Evolutionary conservation across 2,113 vertebrate genomes (phyloP), one percentile per base, ranked within the genome.

Genomic region (Bagarius yarrelli): DNA sequence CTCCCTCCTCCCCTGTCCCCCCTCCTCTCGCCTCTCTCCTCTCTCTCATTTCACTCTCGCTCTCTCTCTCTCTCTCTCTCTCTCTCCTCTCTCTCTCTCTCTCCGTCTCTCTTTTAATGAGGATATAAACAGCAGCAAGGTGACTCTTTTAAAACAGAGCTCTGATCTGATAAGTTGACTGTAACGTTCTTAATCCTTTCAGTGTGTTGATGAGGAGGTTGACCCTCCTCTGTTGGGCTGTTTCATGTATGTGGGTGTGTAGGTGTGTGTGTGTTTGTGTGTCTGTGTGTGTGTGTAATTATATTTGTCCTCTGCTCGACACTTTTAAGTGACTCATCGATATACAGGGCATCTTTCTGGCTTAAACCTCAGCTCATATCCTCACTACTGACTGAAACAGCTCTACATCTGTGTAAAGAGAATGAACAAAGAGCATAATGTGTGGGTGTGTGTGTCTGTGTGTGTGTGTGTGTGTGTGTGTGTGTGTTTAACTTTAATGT

Each of bases 91-190:
- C 52, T 53, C 88, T 87, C 82, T 57, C 15, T 36, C 53, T 13
- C 81, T 83, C 85, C 25, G 78, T 83, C 86, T 80, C 30, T 86
- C 86, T 88, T 90, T 91, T 91, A 92, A 92, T 93, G 89, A 90
- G 89, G 88, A 88, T 90, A 89, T 91, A 93, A 92, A 92, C 91
- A 93, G 91, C 85, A 74, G 34, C 91, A 93, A 93, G 92, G 92
- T 91, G 89, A 88, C 86, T 91, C 90, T 83, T 87, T 90, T 90
- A 90, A 89, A 89, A 83, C 84, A 90, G 89, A 86, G 88, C 71
- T 82, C 85, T 87, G 92, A 91, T 82, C 85, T 87, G 92, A 91
- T 92, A 91, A 92, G 91, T 87, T 78, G 86, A 89, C 86, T 80
- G 56, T 84, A 88, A 86, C 82, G 79, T 86, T 89, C 87, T 90